Percentiles rank a stretch among this genome's conserved stretches.
These are phyloP conservation scores for Sesamia nonagrioides DNA, from an alignment of 1,140 invertebrate species.

Conservation along the genomic window DNA sequence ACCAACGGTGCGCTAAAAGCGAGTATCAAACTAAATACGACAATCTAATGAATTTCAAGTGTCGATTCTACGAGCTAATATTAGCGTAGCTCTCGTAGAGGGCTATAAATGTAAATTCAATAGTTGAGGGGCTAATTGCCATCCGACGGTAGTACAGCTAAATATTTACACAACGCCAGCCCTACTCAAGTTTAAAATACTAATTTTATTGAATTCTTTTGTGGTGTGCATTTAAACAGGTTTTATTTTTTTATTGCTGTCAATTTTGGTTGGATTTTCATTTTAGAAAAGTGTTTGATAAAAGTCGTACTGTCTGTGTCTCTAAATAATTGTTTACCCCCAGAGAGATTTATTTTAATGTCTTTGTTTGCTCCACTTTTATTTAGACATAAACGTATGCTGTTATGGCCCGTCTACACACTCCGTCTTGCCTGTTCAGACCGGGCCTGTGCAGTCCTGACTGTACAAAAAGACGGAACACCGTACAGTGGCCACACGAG, in stretches of 20 bases:
- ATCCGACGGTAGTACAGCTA: slow-evolving; percentile 52
- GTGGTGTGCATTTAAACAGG: neutral
- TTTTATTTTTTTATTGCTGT: neutral
- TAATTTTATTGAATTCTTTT: slow-evolving; percentile 60
- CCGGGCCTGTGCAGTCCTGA: too few species aligned
- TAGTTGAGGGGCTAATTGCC: slow-evolving; percentile 65
- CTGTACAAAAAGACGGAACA: too few species aligned
- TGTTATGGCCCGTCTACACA: too few species aligned
- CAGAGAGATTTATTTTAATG: too few species aligned
- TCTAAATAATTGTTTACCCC: too few species aligned
- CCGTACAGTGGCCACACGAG: too few species aligned
- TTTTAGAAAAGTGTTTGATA: neutral
- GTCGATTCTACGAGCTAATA: slow-evolving; percentile 61
- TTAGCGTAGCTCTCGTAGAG: slow-evolving; percentile 62
- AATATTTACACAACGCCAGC: slow-evolving; percentile 62
- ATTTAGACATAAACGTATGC: neutral
- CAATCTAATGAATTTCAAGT: slow-evolving; percentile 63
- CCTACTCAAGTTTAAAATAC: slow-evolving; percentile 62
- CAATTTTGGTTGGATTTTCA: slow-evolving; percentile 51
- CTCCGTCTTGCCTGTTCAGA: too few species aligned
- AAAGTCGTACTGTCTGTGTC: neutral
- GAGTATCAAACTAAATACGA: slow-evolving; percentile 53
- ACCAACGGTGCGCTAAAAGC: slow-evolving; percentile 16
- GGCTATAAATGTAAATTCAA: slow-evolving; percentile 69
- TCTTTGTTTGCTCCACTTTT: too few species aligned